Conservation (phyloP, 2,797 vertebrate species). For the Rallus crepitans region DNA sequence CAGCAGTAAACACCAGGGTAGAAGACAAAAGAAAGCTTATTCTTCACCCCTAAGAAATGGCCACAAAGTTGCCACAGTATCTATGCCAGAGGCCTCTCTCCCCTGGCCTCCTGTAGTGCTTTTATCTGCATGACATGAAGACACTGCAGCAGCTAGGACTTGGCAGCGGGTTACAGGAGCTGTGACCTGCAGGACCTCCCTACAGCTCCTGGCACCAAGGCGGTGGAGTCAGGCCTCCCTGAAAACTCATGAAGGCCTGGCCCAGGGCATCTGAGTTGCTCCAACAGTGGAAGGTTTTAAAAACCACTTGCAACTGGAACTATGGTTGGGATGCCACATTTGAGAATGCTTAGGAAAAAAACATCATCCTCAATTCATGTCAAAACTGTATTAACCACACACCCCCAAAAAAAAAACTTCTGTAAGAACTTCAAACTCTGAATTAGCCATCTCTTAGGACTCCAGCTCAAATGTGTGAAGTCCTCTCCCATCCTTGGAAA, state of each 20-base stretch:
- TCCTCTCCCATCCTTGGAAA: neutral
- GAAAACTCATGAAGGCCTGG: neutral
- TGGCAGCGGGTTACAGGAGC: neutral
- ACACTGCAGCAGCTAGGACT: neutral
- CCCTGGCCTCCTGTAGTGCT: neutral
- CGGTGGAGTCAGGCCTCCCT: neutral
- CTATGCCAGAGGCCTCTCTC: neutral
- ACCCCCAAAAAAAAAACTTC: neutral
- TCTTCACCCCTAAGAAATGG: neutral
- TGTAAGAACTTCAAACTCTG: neutral
- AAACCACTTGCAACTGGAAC: neutral
- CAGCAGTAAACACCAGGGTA: neutral
- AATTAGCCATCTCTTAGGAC: neutral
- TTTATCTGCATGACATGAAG: neutral
- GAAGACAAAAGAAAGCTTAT: neutral
- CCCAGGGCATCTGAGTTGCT: neutral
- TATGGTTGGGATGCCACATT: neutral
- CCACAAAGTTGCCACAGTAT: neutral
- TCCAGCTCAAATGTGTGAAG: neutral
- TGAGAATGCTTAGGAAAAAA: neutral
- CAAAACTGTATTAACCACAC: neutral
- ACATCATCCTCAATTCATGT: rapidly evolving
- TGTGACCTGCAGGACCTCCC: neutral
- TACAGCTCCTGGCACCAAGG: neutral
- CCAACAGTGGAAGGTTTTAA: neutral